Evolutionary conservation across 2,888 invertebrate species (phyloP).

Genomic region (Hemaris fuciformis): DNA sequence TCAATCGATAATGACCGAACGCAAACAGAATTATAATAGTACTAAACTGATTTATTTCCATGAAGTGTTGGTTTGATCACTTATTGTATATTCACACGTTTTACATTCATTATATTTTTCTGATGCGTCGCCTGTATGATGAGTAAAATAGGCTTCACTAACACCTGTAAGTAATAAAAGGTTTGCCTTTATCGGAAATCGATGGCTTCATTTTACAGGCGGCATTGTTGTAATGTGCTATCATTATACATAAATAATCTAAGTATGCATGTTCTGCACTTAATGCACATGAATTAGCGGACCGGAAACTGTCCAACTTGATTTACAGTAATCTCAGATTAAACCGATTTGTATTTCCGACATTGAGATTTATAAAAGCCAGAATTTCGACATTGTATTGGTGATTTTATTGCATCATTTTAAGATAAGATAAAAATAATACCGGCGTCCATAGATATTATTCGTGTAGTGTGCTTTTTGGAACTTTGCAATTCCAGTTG

Average conservation of each 20-base stretch:
- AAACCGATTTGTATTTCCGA: not conserved
- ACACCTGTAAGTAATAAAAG: not conserved
- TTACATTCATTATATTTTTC: not conserved
- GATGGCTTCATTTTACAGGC: too few relatives aligned
- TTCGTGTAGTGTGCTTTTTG: not conserved
- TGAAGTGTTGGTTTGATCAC: too few relatives aligned
- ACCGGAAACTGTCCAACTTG: not conserved
- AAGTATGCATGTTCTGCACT: not conserved
- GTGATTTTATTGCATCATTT: not conserved
- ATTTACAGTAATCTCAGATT: not conserved
- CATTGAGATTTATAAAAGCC: not conserved
- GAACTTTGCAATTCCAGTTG: too few relatives aligned
- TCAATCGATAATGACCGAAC: too few relatives aligned
- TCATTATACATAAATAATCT: not conserved
- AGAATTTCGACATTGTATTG: not conserved
- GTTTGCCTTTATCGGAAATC: not conserved
- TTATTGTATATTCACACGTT: not conserved
- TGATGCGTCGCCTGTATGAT: not conserved
- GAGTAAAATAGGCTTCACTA: not conserved
- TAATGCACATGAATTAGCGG: not conserved
- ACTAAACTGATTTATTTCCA: too few relatives aligned
- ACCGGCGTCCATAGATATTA: not conserved
- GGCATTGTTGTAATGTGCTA: too few relatives aligned
- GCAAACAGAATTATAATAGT: too few relatives aligned
- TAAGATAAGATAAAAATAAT: not conserved